phyloP scores from a whole-genome alignment of 2,113 vertebrate genomes.

The Mobula hypostoma region DNA sequence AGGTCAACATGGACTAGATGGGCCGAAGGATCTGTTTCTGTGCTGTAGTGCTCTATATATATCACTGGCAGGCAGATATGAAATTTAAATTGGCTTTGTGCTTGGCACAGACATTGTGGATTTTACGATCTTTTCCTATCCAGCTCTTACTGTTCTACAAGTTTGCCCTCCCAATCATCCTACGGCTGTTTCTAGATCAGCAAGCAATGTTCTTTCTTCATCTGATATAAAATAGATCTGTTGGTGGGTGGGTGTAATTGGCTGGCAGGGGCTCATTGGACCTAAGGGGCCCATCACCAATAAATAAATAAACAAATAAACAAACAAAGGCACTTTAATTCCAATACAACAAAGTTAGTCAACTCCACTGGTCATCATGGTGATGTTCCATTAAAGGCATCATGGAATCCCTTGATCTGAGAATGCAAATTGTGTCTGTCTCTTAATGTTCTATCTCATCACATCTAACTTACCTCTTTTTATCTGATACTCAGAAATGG shows the following conservation, averaged over 20 bases:
- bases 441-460: neutral
- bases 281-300: too few relatives aligned
- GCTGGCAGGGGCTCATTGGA: too few relatives aligned
- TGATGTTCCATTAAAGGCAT: neutral
- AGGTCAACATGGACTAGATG: too few relatives aligned
- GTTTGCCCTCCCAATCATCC: neutral
- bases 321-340: neutral
- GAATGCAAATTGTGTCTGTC: neutral
- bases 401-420: neutral
- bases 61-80: too few relatives aligned
- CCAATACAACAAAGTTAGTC: neutral
- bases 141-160: too few relatives aligned
- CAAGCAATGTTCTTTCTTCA: neutral
- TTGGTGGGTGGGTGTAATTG: neutral
- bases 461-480: neutral
- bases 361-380: neutral
- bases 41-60: too few relatives aligned
- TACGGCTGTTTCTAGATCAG: neutral
- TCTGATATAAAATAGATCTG: neutral
- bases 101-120: too few relatives aligned
- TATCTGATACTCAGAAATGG: neutral
- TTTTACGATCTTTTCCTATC: too few relatives aligned
- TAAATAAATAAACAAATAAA: too few relatives aligned
- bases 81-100: too few relatives aligned
- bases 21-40: too few relatives aligned